A percentile compares a stretch with the other conserved stretches of the same genome.
Conservation (phyloP, 2,113 vertebrate genomes). For the Octodon degus region DNA sequence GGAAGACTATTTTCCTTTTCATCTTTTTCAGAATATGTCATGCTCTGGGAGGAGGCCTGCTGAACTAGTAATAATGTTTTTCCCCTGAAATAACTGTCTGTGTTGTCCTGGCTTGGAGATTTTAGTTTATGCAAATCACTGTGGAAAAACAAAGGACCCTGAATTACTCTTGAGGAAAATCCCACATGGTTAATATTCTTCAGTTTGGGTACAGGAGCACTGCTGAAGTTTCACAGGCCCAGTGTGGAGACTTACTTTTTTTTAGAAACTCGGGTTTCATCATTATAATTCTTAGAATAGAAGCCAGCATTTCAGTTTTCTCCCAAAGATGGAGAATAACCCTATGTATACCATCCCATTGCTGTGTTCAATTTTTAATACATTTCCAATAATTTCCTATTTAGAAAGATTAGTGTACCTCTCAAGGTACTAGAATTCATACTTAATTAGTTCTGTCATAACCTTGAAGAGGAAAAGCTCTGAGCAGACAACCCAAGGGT, state of each 20-base stretch:
- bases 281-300: constrained; percentile 38
- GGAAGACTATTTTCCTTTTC: constrained; percentile 89
- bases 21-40: constrained; percentile 91
- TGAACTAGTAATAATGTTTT: constrained; percentile 90
- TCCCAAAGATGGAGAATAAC: neutral
- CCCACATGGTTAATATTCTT: constrained; percentile 13
- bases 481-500: neutral
- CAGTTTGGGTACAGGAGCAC: constrained; percentile 49
- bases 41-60: constrained; percentile 89
- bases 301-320: constrained; percentile 31
- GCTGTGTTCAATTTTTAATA: constrained; percentile 37
- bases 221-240: neutral
- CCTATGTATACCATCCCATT: neutral
- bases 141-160: constrained; percentile 74
- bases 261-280: constrained; percentile 55
- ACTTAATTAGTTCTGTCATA: constrained; percentile 22
- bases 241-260: constrained; percentile 46
- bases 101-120: constrained; percentile 88
- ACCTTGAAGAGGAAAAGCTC: constrained; percentile 4
- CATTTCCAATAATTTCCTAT: neutral
- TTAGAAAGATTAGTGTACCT: neutral
- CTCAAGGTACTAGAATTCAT: neutral
- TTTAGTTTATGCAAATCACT: constrained; percentile 91
- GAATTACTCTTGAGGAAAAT: constrained; percentile 71
- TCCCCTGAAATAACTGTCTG: constrained; percentile 87